Percentiles rank a stretch among this genome's conserved stretches.
Conservation (phyloP, 1,140 invertebrate species). For the Sycophila sp. region DNA sequence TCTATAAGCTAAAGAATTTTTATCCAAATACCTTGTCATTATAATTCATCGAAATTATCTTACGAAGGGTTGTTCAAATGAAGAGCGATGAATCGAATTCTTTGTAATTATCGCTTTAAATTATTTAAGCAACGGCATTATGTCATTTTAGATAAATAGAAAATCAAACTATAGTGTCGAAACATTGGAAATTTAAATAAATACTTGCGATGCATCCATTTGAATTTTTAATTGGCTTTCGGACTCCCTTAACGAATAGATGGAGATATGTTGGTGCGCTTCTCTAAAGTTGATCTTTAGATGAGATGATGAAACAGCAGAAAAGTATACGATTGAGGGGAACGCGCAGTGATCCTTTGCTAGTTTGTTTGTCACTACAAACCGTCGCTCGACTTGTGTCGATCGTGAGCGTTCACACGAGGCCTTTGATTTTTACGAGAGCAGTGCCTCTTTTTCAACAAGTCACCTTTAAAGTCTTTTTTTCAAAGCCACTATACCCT, state of each 20-base stretch:
- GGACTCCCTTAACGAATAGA: too few species aligned
- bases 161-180: too few species aligned
- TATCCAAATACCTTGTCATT: background rate
- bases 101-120: too few species aligned
- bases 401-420: background rate
- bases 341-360: slow-evolving; percentile 8
- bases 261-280: background rate
- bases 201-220: too few species aligned
- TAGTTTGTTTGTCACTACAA: slow-evolving; percentile 3
- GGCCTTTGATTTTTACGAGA: background rate
- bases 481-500: background rate
- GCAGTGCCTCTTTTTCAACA: background rate
- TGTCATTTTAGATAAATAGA: too few species aligned
- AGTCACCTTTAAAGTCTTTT: background rate
- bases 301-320: background rate
- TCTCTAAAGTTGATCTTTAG: background rate
- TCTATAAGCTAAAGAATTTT: background rate
- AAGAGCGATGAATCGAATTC: too few species aligned
- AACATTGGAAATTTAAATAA: too few species aligned
- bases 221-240: too few species aligned
- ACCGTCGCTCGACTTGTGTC: background rate
- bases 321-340: background rate
- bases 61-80: too few species aligned
- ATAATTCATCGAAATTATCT: too few species aligned
- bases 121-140: too few species aligned